These are phyloP conservation scores for Calidris pygmaea DNA, from an alignment of 2,113 vertebrate genomes.

Conservation along the genomic window DNA sequence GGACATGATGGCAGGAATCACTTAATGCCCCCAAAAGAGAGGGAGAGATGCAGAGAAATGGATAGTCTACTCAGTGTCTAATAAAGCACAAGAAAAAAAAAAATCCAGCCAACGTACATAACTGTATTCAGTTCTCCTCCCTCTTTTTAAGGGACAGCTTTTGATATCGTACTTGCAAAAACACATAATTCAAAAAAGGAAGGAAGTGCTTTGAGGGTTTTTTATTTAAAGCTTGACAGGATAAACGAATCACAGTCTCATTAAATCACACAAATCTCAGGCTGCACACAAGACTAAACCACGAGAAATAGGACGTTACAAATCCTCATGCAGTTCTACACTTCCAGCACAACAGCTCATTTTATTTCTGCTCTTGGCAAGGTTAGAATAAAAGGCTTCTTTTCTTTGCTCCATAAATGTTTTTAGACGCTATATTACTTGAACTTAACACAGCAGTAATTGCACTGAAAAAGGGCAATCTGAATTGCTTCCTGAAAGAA, in stretches of 20 bases:
- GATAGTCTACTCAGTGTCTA: not conserved
- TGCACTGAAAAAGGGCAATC: slow-evolving; percentile 50
- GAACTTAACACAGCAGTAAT: slow-evolving; percentile 67
- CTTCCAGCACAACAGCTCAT: slow-evolving; percentile 52
- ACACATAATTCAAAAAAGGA: slow-evolving; percentile 59
- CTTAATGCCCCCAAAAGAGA: not conserved
- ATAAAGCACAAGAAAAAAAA: not conserved
- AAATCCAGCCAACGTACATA: not conserved
- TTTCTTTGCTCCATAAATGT: slow-evolving; percentile 65
- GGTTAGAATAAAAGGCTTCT: slow-evolving; percentile 68
- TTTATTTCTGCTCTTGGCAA: slow-evolving; percentile 71
- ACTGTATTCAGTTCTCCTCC: not conserved
- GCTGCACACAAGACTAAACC: not conserved
- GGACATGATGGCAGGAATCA: slow-evolving; percentile 1
- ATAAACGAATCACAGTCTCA: slow-evolving; percentile 65
- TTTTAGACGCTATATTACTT: slow-evolving; percentile 60
- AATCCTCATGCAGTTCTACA: slow-evolving; percentile 46
- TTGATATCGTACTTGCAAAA: slow-evolving; percentile 41
- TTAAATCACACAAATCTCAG: slow-evolving; percentile 62
- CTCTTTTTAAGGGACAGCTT: slow-evolving; percentile 38
- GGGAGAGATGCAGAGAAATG: not conserved
- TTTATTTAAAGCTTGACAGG: slow-evolving; percentile 67
- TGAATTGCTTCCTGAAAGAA: slow-evolving; percentile 65
- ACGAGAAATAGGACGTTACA: slow-evolving; percentile 4
- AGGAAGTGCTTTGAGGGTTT: slow-evolving; percentile 59